These are phyloP conservation scores for Leptonema lineaticorne DNA, from an alignment of 1,140 invertebrate genomes.

Conservation along the genomic window DNA sequence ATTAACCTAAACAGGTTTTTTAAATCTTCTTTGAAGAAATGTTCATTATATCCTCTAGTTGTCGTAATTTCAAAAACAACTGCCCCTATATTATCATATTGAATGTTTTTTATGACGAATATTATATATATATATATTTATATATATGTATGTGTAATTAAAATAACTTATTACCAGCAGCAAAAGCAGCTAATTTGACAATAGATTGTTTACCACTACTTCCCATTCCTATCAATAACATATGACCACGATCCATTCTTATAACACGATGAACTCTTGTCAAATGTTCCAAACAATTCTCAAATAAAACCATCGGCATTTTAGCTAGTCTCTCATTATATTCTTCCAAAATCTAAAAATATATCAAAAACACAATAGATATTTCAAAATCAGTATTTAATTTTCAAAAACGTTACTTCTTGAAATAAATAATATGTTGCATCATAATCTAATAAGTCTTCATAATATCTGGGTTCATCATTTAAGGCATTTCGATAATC, in stretches of 20 bases:
- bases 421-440: constrained; percentile 81
- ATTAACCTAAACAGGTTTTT: constrained; percentile 75
- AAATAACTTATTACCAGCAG: constrained; percentile 58
- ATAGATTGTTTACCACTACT: constrained; percentile 82
- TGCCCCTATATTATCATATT: constrained; percentile 56
- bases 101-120: neutral
- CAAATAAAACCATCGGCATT: constrained; percentile 82
- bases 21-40: constrained; percentile 80
- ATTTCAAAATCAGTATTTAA: neutral
- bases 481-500: constrained; percentile 83
- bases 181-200: constrained; percentile 70
- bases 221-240: constrained; percentile 81
- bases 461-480: constrained; percentile 75
- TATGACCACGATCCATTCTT: constrained; percentile 80
- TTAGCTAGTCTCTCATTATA: constrained; percentile 73
- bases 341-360: constrained; percentile 74
- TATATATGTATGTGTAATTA: neutral
- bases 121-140: neutral
- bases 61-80: constrained; percentile 82
- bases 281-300: constrained; percentile 86
- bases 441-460: constrained; percentile 87
- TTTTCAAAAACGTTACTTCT: constrained; percentile 60
- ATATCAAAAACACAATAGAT: neutral
- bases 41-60: constrained; percentile 78
- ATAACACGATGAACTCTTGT: constrained; percentile 81